Percentiles rank a stretch among this genome's conserved stretches.
Conservation (phyloP, 1,140 invertebrate genomes). For the Bombus confusus region DNA sequence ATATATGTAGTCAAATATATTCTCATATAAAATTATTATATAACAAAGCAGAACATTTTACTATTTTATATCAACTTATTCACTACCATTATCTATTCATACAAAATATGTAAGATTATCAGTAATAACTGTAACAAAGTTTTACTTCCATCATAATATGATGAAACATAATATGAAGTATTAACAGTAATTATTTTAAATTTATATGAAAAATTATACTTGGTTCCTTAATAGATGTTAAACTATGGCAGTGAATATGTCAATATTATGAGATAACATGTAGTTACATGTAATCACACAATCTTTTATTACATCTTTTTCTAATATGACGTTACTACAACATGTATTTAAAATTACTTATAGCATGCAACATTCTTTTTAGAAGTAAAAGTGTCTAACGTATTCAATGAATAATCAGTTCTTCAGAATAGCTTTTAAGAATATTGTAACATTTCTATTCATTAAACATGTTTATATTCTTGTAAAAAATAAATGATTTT, state of each 20-base stretch:
- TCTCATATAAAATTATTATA: background rate
- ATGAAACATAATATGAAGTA: conserved; percentile 29
- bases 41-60: background rate
- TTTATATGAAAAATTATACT: background rate
- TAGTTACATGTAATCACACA: background rate
- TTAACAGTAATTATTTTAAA: conserved; percentile 9
- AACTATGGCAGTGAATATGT: conserved; percentile 55
- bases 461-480: background rate
- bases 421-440: conserved; percentile 3
- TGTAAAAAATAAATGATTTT: conserved; percentile 10
- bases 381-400: conserved; percentile 17
- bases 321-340: conserved; percentile 18
- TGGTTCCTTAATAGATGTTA: background rate
- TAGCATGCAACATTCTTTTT: conserved; percentile 16
- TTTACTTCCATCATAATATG: background rate
- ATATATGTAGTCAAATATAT: background rate
- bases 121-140: background rate
- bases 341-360: conserved; percentile 8
- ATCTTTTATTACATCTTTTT: conserved; percentile 14
- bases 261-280: conserved; percentile 29
- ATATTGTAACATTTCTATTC: background rate
- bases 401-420: background rate
- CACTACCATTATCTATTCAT: conserved; percentile 43
- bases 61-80: conserved; percentile 54
- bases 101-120: background rate